Evolutionary conservation across 2,888 invertebrate genomes (phyloP).

Genomic region (Uropetala carovei): DNA sequence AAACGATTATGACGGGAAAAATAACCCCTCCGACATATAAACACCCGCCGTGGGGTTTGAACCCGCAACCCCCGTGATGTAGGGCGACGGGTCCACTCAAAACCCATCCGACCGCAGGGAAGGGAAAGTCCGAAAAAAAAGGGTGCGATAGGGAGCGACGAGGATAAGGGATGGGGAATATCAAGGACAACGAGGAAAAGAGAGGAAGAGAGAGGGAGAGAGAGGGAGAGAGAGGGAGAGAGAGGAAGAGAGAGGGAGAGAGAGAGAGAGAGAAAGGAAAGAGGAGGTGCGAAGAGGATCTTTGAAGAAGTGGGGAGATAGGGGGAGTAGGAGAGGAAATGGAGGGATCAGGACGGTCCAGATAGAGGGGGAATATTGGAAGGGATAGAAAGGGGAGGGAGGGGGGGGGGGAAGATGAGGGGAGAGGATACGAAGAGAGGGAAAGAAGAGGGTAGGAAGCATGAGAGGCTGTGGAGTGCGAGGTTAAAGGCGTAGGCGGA

Average conservation of each 20-base stretch:
- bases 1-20: slow-evolving; percentile 3
- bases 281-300: too few species aligned
- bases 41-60: neutral
- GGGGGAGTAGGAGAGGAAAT: neutral
- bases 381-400: too few species aligned
- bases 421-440: too few species aligned
- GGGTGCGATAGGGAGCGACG: too few species aligned
- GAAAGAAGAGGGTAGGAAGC: neutral
- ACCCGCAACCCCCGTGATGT: neutral
- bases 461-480: neutral
- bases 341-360: neutral
- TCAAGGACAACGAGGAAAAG: too few species aligned
- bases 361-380: neutral
- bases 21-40: neutral
- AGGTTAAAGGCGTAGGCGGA: slow-evolving; percentile 16
- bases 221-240: neutral
- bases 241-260: neutral
- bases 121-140: neutral
- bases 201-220: too few species aligned
- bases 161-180: too few species aligned
- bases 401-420: too few species aligned
- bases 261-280: too few species aligned
- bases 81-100: neutral
- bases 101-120: neutral
- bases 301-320: neutral